Base-by-base conservation (phyloP, 2,113 vertebrate genomes). In the Salvator merianae region DNA sequence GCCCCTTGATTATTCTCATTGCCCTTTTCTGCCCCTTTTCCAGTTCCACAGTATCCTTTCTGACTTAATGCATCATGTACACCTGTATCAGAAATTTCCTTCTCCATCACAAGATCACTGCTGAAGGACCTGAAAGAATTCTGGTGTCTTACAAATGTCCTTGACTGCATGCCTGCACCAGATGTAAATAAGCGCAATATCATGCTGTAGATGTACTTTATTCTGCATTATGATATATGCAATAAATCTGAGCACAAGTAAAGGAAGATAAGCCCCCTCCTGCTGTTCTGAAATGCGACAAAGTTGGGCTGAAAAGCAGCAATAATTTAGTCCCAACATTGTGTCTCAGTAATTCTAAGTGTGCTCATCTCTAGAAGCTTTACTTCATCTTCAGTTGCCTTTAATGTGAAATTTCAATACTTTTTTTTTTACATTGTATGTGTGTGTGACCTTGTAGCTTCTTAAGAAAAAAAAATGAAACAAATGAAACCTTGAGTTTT, bases 201-300 rank as follows among this genome's bases (percentile, higher is more conserved):
- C 80, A 82, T 69, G 24, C 43, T 2, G 3, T 40, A 77, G 68
- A 43, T 85, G 86, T 0, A 18, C 79, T 32, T 74, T 81, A 20
- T 30, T 89, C 71, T 30, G 16, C 50, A n/a, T 0, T 0, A 50
- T 5, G 5, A 47, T 1, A 0, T 0, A 3, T 3, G 78, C 82
- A 90, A 1, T 34, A 55, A 81, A 83, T 93, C 66, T 59, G 85
- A 85, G 81, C 79, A 50, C 55, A 81, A 92, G 92, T 79, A 47
- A 12, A 18, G 53, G 82, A 72, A 93, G 90, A 93, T 94, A 93
- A 93, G 89, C 88, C 84, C 81, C 92, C 87, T 74, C 92, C 93
- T 1, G 13, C 0, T 28, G 90, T 2, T 87, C 81, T 30, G 77
- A 88, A 86, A 22, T 82, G 86, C 81, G 83, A 12, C 24, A 0